phyloP scores from a whole-genome alignment of 2,113 vertebrate genomes.

The Ophiodon elongatus region DNA sequence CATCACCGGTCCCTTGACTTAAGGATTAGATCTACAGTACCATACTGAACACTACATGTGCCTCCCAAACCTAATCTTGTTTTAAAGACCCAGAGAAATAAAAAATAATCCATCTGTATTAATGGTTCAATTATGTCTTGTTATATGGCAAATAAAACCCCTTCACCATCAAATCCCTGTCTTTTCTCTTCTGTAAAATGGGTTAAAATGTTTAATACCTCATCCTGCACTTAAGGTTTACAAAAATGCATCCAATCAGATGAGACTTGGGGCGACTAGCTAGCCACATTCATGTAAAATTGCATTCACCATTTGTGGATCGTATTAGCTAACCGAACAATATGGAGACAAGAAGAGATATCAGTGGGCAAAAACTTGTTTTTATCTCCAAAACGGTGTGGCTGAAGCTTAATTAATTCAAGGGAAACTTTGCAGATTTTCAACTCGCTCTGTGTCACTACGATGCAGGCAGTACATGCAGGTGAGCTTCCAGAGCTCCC shows the following conservation, averaged over 20 bases:
- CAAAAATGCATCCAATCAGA: not conserved
- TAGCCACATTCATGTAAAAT: not conserved
- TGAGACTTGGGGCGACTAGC: not conserved
- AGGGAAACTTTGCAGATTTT: not conserved
- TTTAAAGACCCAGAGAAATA: not conserved
- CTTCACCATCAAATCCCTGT: no score
- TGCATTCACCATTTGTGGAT: no score
- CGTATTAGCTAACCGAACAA: no score
- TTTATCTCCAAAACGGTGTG: not conserved
- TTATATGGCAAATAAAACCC: not conserved
- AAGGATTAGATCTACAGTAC: slow-evolving; percentile 45
- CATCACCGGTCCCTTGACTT: slow-evolving; percentile 4
- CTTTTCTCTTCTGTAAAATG: no score
- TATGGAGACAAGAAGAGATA: no score
- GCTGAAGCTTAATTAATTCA: not conserved
- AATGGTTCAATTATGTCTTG: not conserved
- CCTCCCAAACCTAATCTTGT: not conserved
- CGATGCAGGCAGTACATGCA: no score
- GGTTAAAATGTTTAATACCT: no score
- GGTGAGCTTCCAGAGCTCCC: no score
- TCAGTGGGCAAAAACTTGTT: no score
- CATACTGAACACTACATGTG: slow-evolving; percentile 26
- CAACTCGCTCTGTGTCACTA: no score
- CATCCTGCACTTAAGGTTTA: no score
- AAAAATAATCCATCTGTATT: not conserved